Base-by-base conservation (phyloP, 1,140 invertebrate species). In the Drosophila trapezifrons region DNA sequence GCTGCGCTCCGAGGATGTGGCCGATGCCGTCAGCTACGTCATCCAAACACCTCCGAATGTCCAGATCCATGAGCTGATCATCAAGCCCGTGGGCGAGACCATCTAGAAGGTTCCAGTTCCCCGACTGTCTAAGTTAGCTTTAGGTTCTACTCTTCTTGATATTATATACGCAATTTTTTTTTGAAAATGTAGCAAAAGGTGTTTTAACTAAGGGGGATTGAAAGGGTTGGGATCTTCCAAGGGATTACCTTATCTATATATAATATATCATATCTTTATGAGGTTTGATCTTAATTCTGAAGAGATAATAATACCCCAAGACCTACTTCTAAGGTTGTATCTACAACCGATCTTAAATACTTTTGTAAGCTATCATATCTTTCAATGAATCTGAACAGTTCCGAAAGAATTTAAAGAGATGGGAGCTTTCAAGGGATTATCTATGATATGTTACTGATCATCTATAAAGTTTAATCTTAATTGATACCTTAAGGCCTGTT, bases 21-120 rank as follows among this genome's bases (percentile, higher is more conserved):
- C 93, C 4, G 93, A 95, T 66, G 93, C 93, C 2, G 85, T 95
- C 1, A 63, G 93, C 3, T 96, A 95, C 73, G 93, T 93, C 10
- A 78, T 96, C 7, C 91, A 92, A 3, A 91, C 90, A 0, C 90
- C 90, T 0, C 85, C 89, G 0, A 72, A 84, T 81, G 91, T 91
- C 1, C 81, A 91, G 57, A 91, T 91, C 40, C 87, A 91, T 29
- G 90, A 91, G 29, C 42, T 91, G 22, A 90, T 15, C 10, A 91
- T 91, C 17, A 91, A 91, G 59, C 90, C 90, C 15, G 3, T 91
- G 1, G 90, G 90, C 9, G 90, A 91, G 47, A 55, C 12, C 22
- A 52, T 86, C 47, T 91, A 90, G 15, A 12, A 10, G 1, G 1
- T 12, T 10, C 5, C 13, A 4, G 15, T n/a, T 3, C 1, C 1